Evolutionary conservation across 2,797 vertebrate genomes (phyloP), one percentile per base, ranked within the genome.

Genomic region (Cyclopterus lumpus): DNA sequence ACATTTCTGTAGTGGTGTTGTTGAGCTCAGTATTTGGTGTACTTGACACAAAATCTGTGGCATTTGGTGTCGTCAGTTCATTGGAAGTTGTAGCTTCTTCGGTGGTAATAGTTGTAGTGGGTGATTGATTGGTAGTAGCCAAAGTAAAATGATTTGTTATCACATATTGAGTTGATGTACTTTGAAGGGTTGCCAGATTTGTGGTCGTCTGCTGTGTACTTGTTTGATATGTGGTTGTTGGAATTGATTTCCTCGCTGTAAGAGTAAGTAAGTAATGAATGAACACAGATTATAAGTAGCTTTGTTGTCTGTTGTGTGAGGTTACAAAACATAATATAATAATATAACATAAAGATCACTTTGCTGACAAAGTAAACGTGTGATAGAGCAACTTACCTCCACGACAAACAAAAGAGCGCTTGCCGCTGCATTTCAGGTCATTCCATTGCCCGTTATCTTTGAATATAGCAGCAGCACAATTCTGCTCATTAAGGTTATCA

Each of bases 381-480:
- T 44, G 22, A 66, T 26, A 40, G 8, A 70, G 1, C 3, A 75
- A 81, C 91, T 90, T 71, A 93, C 92, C 88, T 14, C 86, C 83
- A 1, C 44, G 71, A 77, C 94, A 94, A 71, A 93, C 18, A 67
- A 94, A 94, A 2, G 0, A 10, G 3, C 0, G 48, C 16, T n/a
- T 75, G 1, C 0, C 0, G 0, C 0, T 15, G 24, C 93, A 94
- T 3, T 2, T 62, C 22, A 61, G 4, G 58, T 90, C 70, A 38
- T 90, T 93, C 93, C 92, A 93, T 64, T 15, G 34, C 18, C 90
- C 88, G 3, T 32, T 3, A 8, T 84, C 26, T 26, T 1, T 55
- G 5, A 90, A 87, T 30, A 83, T 5, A 4, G 71, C 77, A 32
- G 16, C 62, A 58, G 59, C 61, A 82, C 93, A 95, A 3, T 77